Conservation (phyloP, 2,113 vertebrate species). For the Apaloderma vittatum region DNA sequence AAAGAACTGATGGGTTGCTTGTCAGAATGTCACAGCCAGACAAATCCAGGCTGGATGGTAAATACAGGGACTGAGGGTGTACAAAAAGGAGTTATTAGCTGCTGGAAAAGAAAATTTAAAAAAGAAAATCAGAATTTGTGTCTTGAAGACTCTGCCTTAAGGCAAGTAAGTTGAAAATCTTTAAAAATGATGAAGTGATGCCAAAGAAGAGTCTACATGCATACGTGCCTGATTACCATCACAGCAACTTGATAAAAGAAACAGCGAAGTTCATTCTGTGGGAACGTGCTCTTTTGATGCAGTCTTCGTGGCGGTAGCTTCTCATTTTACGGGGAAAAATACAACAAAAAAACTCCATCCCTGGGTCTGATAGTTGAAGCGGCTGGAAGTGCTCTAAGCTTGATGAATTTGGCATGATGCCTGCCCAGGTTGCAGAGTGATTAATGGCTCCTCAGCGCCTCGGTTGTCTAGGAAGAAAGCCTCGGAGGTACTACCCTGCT, state of each 20-base stretch:
- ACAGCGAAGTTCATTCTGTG: background rate
- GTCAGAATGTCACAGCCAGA: background rate
- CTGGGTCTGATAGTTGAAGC: background rate
- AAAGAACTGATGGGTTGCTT: background rate
- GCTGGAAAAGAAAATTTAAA: background rate
- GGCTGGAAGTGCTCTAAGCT: background rate
- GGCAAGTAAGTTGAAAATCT: background rate
- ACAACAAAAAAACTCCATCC: background rate
- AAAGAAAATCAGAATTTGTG: background rate
- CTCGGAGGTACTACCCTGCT: background rate
- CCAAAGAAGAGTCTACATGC: rapidly evolving
- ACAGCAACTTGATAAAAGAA: background rate
- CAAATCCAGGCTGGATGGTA: background rate
- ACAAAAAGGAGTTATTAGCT: background rate
- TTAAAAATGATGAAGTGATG: background rate
- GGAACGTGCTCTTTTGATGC: background rate
- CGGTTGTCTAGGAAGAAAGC: background rate
- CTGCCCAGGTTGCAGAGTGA: rapidly evolving
- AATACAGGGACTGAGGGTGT: background rate
- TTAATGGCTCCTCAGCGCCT: background rate
- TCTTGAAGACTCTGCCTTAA: background rate
- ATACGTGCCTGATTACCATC: background rate
- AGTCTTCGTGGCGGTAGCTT: background rate
- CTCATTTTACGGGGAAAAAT: background rate
- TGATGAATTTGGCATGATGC: background rate